These are phyloP conservation scores for Coluber constrictor DNA, from an alignment of 2,797 vertebrate species.

Conservation along the genomic window DNA sequence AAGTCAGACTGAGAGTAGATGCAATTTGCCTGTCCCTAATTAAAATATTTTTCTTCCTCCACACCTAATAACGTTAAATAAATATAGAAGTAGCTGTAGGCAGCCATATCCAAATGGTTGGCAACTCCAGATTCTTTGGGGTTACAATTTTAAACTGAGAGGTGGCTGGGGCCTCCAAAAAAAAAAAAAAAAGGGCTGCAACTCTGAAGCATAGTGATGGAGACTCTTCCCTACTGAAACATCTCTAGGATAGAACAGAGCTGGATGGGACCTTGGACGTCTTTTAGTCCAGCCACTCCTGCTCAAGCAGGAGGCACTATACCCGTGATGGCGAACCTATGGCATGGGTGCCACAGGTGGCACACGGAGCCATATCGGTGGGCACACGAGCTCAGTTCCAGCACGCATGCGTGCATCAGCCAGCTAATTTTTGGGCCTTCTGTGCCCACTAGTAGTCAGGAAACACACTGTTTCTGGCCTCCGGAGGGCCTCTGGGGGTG, in stretches of 20 bases:
- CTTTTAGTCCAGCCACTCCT: too few relatives aligned
- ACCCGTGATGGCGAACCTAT: too few relatives aligned
- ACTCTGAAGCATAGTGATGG: background rate
- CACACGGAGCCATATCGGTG: too few relatives aligned
- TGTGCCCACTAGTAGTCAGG: too few relatives aligned
- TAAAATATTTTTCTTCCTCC: background rate
- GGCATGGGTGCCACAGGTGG: too few relatives aligned
- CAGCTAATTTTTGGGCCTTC: too few relatives aligned
- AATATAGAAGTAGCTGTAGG: background rate
- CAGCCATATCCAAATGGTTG: background rate
- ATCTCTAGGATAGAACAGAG: background rate
- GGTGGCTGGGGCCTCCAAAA: background rate
- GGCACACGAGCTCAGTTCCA: too few relatives aligned
- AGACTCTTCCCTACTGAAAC: background rate
- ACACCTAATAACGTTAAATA: background rate
- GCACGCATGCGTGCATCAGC: too few relatives aligned
- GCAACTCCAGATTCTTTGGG: background rate
- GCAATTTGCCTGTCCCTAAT: background rate
- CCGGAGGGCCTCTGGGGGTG: too few relatives aligned
- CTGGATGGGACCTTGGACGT: too few relatives aligned
- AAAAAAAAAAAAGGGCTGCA: background rate
- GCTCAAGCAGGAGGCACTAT: too few relatives aligned
- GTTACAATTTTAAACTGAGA: background rate
- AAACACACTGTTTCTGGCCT: too few relatives aligned
- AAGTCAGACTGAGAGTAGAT: background rate